Conservation (phyloP, 2,888 invertebrate genomes). For the Bugulina stolonifera region DNA sequence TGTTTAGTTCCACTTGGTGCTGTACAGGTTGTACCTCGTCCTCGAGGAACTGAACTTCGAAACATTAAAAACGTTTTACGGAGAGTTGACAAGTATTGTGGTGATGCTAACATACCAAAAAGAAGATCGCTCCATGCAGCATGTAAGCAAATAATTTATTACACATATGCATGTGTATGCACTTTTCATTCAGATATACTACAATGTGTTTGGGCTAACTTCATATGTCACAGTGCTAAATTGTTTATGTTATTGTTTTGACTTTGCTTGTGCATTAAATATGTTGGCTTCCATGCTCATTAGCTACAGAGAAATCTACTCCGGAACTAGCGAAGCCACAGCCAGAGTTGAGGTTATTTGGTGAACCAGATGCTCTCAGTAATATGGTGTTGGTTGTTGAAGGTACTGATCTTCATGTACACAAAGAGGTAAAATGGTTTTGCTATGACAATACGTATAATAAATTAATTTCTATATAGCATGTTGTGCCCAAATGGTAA, state of each 20-base stretch:
- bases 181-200: no score
- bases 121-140: not conserved
- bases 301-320: no score
- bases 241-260: no score
- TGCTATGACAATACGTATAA: no score
- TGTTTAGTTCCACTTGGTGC: not conserved
- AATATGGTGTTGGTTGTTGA: constrained; percentile 2
- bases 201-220: no score
- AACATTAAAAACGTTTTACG: not conserved
- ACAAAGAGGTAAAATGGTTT: constrained; percentile 18
- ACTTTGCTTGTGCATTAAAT: no score
- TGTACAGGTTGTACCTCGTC: not conserved
- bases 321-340: not conserved
- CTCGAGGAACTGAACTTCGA: not conserved
- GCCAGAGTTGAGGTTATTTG: constrained; percentile 1
- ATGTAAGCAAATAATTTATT: not conserved
- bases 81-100: not conserved
- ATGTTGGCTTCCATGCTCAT: no score
- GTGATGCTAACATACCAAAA: not conserved
- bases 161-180: no score
- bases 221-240: no score
- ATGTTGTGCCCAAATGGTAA: no score
- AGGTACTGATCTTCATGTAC: not conserved
- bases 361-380: not conserved
- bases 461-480: no score